Evolutionary conservation across 2,888 invertebrate genomes (phyloP), one percentile per base, ranked within the genome.

Genomic region (Cotesia congregata): DNA sequence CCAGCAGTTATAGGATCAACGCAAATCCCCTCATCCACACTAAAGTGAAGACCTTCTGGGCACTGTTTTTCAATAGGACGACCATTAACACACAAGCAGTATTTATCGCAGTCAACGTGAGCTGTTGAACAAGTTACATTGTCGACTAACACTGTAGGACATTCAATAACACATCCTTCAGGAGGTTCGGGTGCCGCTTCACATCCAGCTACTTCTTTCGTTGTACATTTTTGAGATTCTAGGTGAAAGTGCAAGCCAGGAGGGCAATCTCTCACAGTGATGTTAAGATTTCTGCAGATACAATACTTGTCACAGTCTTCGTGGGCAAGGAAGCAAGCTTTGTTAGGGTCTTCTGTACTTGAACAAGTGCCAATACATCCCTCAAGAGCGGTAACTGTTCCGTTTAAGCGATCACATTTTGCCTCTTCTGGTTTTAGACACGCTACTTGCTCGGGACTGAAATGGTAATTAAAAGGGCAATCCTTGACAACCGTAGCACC

Each of bases 1-100:
- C 70, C 61, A 20, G 77, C 77, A 2, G 60, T 6, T 4, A 12
- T 5, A 39, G 73, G 65, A 59, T 62, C 41, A 4, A 60, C 50
- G 17, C 78, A 78, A 39, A 12, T 20, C 7, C 15, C 7, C 40
- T 68, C 9, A 38, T 60, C 60, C 3, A 39, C 7, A 2, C 71
- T 68, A 68, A 61, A 74, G 64, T 78, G 72, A 20, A 75, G 72
- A 7, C 60, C 69, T 41, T 60, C 17, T 65, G 72, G 76, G 30
- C 74, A 76, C 2, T 20, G 7, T 38, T 67, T 59, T 40, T 60
- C 76, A 50, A 67, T 15, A 5, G 76, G 60, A 60, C 6, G 60
- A 1, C 72, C 76, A 41, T 67, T 6, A 9, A 15, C 67, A n/a
- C 76, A 76, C 3, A 60, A 61, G 60, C 76, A 76, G 9, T 61